Conservation (phyloP, 2,888 invertebrate genomes). For the Drosophila mettleri region DNA sequence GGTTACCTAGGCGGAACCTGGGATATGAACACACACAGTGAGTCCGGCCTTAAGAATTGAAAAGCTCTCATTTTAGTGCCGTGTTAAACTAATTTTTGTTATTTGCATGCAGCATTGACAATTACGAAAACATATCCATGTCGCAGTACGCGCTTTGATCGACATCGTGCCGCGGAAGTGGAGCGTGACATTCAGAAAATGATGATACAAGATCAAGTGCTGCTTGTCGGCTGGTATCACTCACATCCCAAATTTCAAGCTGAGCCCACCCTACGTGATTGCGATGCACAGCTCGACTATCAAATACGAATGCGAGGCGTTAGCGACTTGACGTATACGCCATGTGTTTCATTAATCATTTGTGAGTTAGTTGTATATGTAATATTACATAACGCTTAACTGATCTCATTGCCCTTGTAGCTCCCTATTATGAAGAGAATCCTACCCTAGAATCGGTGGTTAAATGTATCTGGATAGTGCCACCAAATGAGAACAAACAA, state of each 20-base stretch:
- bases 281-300: constrained; percentile 96
- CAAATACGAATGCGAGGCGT: constrained; percentile 97
- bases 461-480: constrained; percentile 96
- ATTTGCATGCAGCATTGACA: constrained; percentile 90
- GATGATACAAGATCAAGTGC: constrained; percentile 92
- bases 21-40: constrained; percentile 97
- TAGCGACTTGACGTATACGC: constrained; percentile 95
- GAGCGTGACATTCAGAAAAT: constrained; percentile 93
- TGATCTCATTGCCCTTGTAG: constrained; percentile 85
- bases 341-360: constrained; percentile 96
- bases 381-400: neutral
- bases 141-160: constrained; percentile 92
- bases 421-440: constrained; percentile 93
- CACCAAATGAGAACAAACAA: constrained; percentile 96
- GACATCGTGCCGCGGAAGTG: constrained; percentile 90
- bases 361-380: constrained; percentile 87
- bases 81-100: constrained; percentile 7
- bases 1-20: constrained; percentile 98
- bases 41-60: constrained; percentile 84
- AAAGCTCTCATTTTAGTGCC: neutral
- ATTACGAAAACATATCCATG: constrained; percentile 96
- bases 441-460: constrained; percentile 92
- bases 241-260: constrained; percentile 95
- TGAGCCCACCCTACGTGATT: constrained; percentile 94
- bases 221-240: constrained; percentile 97